These are phyloP conservation scores for Glossosoma conforme DNA, from an alignment of 1,140 invertebrate species.

Conservation along the genomic window DNA sequence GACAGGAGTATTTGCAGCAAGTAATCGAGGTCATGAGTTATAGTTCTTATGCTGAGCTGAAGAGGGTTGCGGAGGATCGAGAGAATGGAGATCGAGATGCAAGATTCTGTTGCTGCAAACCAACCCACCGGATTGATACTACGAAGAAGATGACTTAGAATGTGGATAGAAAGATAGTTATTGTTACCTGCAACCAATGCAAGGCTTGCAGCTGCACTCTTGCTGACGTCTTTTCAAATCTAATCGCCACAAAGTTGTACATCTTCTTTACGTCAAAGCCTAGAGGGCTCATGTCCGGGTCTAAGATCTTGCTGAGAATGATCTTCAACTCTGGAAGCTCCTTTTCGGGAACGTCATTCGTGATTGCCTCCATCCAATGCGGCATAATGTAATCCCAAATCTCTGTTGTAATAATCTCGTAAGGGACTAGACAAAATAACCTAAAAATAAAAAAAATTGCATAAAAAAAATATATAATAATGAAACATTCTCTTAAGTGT, in stretches of 20 bases:
- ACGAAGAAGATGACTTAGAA: no score
- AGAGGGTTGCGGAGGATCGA: no score
- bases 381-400: slow-evolving; percentile 99
- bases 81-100: no score
- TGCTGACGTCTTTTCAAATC: slow-evolving; percentile 79
- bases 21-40: no score
- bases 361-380: slow-evolving; percentile 96
- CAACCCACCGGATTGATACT: no score
- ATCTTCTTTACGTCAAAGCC: slow-evolving; percentile 91
- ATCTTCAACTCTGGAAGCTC: slow-evolving; percentile 89
- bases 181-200: slow-evolving; percentile 86
- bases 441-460: slow-evolving; percentile 38
- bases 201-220: slow-evolving; percentile 91
- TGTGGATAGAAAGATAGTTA: not conserved
- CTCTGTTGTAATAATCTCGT: slow-evolving; percentile 92
- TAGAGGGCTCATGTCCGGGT: slow-evolving; percentile 91
- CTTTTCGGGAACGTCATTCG: slow-evolving; percentile 89
- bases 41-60: no score
- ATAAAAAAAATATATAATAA: not conserved
- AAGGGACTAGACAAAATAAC: slow-evolving; percentile 93
- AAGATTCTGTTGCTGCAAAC: no score
- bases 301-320: slow-evolving; percentile 92
- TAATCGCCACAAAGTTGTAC: slow-evolving; percentile 88
- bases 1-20: no score
- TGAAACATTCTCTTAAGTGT: not conserved